These are phyloP conservation scores for Tribolium castaneum DNA, from an alignment of 1,140 invertebrate genomes.

Conservation along the genomic window DNA sequence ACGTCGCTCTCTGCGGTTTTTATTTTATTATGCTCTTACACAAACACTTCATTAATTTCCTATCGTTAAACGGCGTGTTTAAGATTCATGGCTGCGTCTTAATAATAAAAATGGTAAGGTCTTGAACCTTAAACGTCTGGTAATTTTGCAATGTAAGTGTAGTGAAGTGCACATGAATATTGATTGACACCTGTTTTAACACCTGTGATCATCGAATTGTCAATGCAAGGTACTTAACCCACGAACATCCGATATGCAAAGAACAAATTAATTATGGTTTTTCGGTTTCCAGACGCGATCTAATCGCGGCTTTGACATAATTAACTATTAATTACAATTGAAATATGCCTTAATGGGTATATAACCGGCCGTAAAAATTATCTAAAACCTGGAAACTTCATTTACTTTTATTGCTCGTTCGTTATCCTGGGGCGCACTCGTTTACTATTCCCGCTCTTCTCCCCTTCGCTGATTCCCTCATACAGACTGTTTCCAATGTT, in stretches of 20 bases:
- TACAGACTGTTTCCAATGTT: constrained; percentile 17
- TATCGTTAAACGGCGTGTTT: constrained; percentile 18
- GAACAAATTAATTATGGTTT: constrained; percentile 22
- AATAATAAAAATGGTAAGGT: constrained; percentile 36
- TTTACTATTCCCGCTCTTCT: not conserved
- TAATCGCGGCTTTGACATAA: constrained; percentile 19
- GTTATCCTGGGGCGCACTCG: constrained; percentile 31
- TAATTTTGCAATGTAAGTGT: constrained; percentile 40
- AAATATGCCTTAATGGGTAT: constrained; percentile 29
- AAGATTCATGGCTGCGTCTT: constrained; percentile 32
- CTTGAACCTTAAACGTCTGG: constrained; percentile 38
- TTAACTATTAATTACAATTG: constrained; percentile 33
- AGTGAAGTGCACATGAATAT: constrained; percentile 36
- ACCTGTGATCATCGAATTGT: constrained; percentile 43
- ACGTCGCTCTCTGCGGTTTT: constrained; percentile 16
- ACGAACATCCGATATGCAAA: constrained; percentile 38
- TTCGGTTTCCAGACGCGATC: constrained; percentile 6
- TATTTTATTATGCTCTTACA: constrained; percentile 20
- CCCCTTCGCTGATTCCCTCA: not conserved
- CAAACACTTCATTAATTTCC: constrained; percentile 26
- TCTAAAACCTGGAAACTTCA: constrained; percentile 30
- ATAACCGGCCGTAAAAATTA: constrained; percentile 23
- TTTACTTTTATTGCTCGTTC: constrained; percentile 22
- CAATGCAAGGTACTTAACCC: constrained; percentile 25
- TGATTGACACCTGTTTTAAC: constrained; percentile 46